phyloP scores from a whole-genome alignment of 1,140 invertebrate genomes.

The Sycophila sp. region DNA sequence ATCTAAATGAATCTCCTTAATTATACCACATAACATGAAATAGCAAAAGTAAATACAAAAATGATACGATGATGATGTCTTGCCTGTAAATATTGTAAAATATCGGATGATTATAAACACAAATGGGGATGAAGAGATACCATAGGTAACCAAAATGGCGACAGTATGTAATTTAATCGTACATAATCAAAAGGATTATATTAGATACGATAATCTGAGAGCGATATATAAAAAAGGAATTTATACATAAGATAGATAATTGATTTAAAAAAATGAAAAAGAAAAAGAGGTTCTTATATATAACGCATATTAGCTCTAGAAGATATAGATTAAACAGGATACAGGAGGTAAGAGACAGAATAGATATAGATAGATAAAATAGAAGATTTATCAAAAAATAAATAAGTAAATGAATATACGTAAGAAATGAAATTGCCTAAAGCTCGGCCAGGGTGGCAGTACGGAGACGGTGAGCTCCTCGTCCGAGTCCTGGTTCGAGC shows the following conservation, averaged over 20 bases:
- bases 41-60: not conserved
- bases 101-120: not conserved
- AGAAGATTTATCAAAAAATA: slow-evolving; percentile 42
- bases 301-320: slow-evolving; percentile 10
- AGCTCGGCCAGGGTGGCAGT: slow-evolving; percentile 66
- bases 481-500: slow-evolving; percentile 62
- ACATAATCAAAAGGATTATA: slow-evolving; percentile 29
- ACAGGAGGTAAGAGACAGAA: slow-evolving; percentile 4
- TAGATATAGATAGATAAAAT: slow-evolving; percentile 38
- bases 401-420: slow-evolving; percentile 62
- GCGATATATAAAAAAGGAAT: slow-evolving; percentile 30
- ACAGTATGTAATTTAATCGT: not conserved
- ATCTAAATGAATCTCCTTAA: not conserved
- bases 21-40: not conserved
- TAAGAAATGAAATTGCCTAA: slow-evolving; percentile 69
- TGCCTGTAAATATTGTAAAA: no score
- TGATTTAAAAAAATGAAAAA: not conserved
- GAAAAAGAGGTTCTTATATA: not conserved
- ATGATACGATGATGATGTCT: not conserved
- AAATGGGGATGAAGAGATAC: no score
- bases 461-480: slow-evolving; percentile 67
- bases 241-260: slow-evolving; percentile 35
- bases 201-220: slow-evolving; percentile 23
- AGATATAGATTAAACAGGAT: slow-evolving; percentile 19
- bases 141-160: not conserved